These are phyloP conservation scores for Entomobrya proxima DNA, from an alignment of 2,888 invertebrate species.

Conservation along the genomic window DNA sequence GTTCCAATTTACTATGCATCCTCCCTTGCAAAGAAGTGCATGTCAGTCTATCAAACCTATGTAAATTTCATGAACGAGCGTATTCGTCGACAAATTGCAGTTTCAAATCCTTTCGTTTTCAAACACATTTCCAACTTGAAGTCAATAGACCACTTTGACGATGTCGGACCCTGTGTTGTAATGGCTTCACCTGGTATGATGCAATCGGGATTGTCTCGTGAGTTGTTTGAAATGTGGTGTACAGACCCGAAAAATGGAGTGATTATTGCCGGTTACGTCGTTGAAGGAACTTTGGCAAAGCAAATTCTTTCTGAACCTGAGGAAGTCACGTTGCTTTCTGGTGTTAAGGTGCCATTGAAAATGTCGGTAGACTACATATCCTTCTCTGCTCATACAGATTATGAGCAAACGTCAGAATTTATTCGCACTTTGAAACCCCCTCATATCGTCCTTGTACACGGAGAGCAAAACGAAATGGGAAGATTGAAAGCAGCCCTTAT, in stretches of 20 bases:
- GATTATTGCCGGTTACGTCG: slow-evolving; percentile 84
- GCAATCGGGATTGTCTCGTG: slow-evolving; percentile 97
- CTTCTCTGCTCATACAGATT: slow-evolving; percentile 99
- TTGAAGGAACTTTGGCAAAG: slow-evolving; percentile 93
- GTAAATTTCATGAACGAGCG: slow-evolving; percentile 99
- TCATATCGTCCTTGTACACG: slow-evolving; percentile 97
- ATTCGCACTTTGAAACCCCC: slow-evolving; percentile 95
- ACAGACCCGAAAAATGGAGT: slow-evolving; percentile 96
- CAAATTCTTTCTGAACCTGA: slow-evolving; percentile 97
- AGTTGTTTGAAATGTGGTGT: slow-evolving; percentile 99
- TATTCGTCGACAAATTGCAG: slow-evolving; percentile 95
- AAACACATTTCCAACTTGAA: slow-evolving; percentile 93
- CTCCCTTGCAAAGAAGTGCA: slow-evolving; percentile 98
- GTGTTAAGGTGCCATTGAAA: slow-evolving; percentile 95
- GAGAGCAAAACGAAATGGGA: slow-evolving; percentile 99
- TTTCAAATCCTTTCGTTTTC: slow-evolving; percentile 99
- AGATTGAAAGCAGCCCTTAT: slow-evolving; percentile 95
- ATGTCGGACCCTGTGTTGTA: slow-evolving; percentile 99
- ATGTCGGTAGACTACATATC: slow-evolving; percentile 99
- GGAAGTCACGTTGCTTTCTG: slow-evolving; percentile 95
- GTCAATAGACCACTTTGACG: slow-evolving; percentile 99
- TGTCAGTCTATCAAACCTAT: slow-evolving; percentile 99
- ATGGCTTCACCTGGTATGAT: slow-evolving; percentile 99
- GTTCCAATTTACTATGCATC: slow-evolving; percentile 99
- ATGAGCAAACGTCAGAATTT: slow-evolving; percentile 98